Percentiles rank a stretch among this genome's conserved stretches.
Conservation (phyloP, 2,888 invertebrate genomes). For the Ecliptopera silaceata region DNA sequence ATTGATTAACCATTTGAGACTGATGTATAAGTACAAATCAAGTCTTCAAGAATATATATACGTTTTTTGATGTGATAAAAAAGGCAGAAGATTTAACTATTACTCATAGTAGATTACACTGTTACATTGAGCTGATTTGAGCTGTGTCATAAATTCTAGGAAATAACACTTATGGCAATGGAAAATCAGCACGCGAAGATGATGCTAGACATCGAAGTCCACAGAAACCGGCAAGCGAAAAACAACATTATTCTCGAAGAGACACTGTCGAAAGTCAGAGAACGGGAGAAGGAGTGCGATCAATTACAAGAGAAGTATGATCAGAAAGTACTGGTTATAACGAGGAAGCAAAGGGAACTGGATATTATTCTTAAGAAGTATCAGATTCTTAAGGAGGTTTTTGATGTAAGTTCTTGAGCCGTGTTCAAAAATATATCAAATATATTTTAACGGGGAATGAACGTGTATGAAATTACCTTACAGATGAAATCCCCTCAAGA, state of each 20-base stretch:
- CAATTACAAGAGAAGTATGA: slow-evolving; percentile 61
- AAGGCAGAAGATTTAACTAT: too few species aligned
- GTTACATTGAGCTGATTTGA: too few species aligned
- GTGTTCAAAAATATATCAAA: too few species aligned
- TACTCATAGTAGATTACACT: too few species aligned
- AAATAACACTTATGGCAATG: slow-evolving; percentile 76
- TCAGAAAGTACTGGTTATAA: slow-evolving; percentile 54
- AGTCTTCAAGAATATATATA: too few species aligned
- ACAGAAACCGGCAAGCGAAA: slow-evolving; percentile 64
- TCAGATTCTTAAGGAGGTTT: slow-evolving; percentile 59
- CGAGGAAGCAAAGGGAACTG: slow-evolving; percentile 68
- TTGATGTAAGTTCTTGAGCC: slow-evolving; percentile 64
- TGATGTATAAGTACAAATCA: too few species aligned
- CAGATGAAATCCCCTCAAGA: slow-evolving; percentile 81
- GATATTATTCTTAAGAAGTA: slow-evolving; percentile 68
- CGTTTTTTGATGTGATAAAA: too few species aligned
- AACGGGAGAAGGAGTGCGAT: slow-evolving; percentile 64
- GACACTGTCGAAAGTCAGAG: slow-evolving; percentile 51
- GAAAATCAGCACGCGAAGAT: slow-evolving; percentile 84
- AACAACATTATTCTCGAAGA: slow-evolving; percentile 63
- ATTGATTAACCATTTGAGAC: too few species aligned
- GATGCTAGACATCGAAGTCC: slow-evolving; percentile 83
- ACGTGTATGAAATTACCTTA: too few species aligned
- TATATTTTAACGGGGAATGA: too few species aligned
- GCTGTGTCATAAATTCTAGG: slow-evolving; percentile 52